phyloP scores from a whole-genome alignment of 2,113 vertebrate genomes.

The Ophthalmolycus amberensis region DNA sequence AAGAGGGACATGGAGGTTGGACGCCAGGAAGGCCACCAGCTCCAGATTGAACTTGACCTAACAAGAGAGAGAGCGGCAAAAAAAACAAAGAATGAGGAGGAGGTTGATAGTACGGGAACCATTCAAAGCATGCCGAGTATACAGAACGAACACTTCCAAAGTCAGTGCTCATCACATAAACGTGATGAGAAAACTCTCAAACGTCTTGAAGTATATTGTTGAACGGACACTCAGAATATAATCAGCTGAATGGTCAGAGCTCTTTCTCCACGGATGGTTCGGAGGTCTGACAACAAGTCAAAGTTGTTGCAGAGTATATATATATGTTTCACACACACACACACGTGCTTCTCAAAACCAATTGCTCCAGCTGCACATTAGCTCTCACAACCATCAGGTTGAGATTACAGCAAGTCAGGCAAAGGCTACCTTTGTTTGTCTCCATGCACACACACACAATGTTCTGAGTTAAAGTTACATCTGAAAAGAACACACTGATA shows the following conservation, averaged over 20 bases:
- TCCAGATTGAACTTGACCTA: slow-evolving; percentile 85
- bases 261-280: too few relatives aligned
- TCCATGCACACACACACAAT: too few relatives aligned
- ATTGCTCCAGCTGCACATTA: too few relatives aligned
- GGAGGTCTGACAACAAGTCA: too few relatives aligned
- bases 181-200: neutral
- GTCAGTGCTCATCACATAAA: neutral
- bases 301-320: too few relatives aligned
- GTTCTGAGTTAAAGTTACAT: too few relatives aligned
- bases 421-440: too few relatives aligned
- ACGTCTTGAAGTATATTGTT: neutral
- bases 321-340: too few relatives aligned
- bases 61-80: neutral
- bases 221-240: neutral
- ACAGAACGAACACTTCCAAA: neutral
- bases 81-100: neutral
- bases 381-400: too few relatives aligned
- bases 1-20: slow-evolving; percentile 94
- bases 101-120: neutral
- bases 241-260: neutral
- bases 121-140: neutral
- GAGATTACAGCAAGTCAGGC: too few relatives aligned
- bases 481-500: too few relatives aligned
- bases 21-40: slow-evolving; percentile 91
- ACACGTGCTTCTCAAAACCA: too few relatives aligned